Conservation (phyloP, 2,797 vertebrate species). For the Nyctibius grandis region DNA sequence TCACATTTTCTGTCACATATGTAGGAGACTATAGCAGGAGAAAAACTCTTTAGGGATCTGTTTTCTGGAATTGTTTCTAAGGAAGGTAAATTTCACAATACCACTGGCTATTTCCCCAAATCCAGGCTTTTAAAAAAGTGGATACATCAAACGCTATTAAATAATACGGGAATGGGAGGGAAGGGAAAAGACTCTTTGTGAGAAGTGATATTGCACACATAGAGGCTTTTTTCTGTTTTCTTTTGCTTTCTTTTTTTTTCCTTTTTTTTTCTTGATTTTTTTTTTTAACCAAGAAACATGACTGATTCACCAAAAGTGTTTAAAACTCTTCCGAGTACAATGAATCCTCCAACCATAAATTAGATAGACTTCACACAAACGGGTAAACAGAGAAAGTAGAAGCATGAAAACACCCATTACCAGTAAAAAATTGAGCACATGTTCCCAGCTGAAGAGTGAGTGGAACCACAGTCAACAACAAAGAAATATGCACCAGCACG, state of each 20-base stretch:
- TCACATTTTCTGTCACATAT: not conserved
- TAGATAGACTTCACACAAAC: conserved; percentile 13
- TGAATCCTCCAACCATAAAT: conserved; percentile 37
- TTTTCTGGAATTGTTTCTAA: not conserved
- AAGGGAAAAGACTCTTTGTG: not conserved
- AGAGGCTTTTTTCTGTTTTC: not conserved
- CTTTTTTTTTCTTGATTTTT: too few relatives aligned
- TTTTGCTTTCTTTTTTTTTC: not conserved
- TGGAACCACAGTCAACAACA: conserved; percentile 59
- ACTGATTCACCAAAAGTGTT: not conserved
- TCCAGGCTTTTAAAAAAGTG: not conserved
- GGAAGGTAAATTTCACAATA: not conserved
- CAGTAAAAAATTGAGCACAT: conserved; percentile 31
- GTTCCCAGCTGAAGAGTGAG: conserved; percentile 51
- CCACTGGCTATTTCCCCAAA: not conserved
- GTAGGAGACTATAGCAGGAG: not conserved
- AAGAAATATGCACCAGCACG: conserved; percentile 56
- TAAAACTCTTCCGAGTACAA: conserved; percentile 28
- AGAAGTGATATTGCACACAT: not conserved
- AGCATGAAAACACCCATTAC: conserved; percentile 1
- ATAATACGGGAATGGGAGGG: not conserved
- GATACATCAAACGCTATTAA: not conserved
- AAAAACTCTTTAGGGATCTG: not conserved
- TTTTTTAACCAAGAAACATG: not conserved
- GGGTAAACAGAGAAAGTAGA: conserved; percentile 60